Evolutionary conservation across 2,888 invertebrate genomes (phyloP).

Genomic region (Erebia palarica): DNA sequence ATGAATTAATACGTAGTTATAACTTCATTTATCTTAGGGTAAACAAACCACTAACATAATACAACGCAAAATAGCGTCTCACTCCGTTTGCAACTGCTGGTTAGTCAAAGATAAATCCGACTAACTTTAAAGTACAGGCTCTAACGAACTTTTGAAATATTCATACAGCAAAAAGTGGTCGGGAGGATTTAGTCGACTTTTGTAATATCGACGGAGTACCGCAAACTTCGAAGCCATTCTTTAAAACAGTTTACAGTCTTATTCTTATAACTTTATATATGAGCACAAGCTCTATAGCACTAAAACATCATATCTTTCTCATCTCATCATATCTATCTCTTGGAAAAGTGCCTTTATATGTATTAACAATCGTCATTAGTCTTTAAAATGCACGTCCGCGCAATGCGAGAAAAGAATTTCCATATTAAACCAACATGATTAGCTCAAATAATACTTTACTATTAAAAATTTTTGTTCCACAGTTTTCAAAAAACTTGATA

Average conservation of each 20-base stretch:
- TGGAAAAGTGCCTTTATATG: conserved; percentile 6
- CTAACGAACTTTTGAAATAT: conserved; percentile 24
- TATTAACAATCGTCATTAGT: conserved; percentile 3
- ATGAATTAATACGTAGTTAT: no score
- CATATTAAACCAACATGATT: no score
- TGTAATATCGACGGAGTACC: conserved; percentile 23
- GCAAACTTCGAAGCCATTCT: conserved; percentile 18
- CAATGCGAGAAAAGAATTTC: no score
- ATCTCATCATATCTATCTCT: no score
- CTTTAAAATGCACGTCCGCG: no score
- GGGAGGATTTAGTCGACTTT: conserved; percentile 23
- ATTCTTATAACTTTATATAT: conserved; percentile 14
- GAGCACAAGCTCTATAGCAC: not conserved
- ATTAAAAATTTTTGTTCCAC: no score
- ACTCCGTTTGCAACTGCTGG: conserved; percentile 13
- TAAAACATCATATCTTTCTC: not conserved
- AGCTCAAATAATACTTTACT: no score
- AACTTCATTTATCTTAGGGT: no score
- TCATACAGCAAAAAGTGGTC: conserved; percentile 25
- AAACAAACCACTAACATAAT: not conserved
- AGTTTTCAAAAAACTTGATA: no score
- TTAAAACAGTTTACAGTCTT: conserved; percentile 14
- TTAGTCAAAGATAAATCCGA: conserved; percentile 12
- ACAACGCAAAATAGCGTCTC: not conserved
- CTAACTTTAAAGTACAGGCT: conserved; percentile 20